A percentile compares a stretch with the other conserved stretches of the same genome.
phyloP scores from a whole-genome alignment of 2,888 invertebrate species.

The Pandemis heparana region DNA sequence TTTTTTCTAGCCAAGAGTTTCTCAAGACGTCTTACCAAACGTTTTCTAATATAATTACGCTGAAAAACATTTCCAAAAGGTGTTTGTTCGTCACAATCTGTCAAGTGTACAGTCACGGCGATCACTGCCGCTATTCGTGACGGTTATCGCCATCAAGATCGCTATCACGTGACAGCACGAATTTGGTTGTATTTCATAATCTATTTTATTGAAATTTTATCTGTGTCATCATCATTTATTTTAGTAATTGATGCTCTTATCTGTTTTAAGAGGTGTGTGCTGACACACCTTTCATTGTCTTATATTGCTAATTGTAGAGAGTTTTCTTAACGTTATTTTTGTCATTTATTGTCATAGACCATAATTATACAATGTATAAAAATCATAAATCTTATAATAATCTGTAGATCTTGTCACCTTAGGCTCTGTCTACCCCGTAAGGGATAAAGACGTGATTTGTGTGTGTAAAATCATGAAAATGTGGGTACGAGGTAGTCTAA shows the following conservation, averaged over 20 bases:
- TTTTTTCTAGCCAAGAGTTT: no score
- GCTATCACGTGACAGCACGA: conserved; percentile 35
- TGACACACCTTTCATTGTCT: neutral
- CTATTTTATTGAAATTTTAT: conserved; percentile 5
- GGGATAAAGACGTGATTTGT: no score
- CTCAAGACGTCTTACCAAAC: neutral
- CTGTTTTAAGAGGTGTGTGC: neutral
- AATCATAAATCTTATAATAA: no score
- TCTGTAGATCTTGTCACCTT: no score
- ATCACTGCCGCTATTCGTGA: conserved; percentile 30
- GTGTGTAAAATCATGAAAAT: no score
- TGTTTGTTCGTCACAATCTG: conserved; percentile 44
- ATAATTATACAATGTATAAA: no score
- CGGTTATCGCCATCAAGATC: conserved; percentile 38
- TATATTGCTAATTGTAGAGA: neutral
- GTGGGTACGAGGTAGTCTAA: no score
- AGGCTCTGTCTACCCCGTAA: no score
- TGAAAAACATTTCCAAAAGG: conserved; percentile 27
- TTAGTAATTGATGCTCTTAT: neutral
- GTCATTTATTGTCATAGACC: no score
- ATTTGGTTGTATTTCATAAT: neutral
- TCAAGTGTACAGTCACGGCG: conserved; percentile 53
- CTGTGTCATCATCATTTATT: neutral
- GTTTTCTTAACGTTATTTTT: neutral
- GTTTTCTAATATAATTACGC: conserved; percentile 6